These are phyloP conservation scores for Dallia pectoralis DNA, from an alignment of 2,797 vertebrate genomes.

Conservation along the genomic window DNA sequence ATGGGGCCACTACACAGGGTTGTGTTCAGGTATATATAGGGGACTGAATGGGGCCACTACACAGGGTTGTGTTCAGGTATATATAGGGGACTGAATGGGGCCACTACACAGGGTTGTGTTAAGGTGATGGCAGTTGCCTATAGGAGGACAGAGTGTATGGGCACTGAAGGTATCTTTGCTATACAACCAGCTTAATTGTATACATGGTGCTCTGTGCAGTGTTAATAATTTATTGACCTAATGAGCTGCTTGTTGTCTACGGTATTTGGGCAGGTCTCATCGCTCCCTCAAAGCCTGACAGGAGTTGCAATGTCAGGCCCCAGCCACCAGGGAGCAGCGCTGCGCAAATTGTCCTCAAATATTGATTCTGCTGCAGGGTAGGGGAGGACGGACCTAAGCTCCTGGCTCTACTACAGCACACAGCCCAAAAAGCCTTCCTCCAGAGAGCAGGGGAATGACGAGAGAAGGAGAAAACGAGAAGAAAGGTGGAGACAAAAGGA, in stretches of 20 bases:
- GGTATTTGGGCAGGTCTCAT: conserved; percentile 34
- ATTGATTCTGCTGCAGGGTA: conserved; percentile 67
- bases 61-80: neutral
- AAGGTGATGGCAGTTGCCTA: neutral
- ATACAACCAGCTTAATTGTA: conserved; percentile 35
- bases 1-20: too few relatives aligned
- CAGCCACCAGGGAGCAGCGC: conserved; percentile 60
- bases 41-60: too few relatives aligned
- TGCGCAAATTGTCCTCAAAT: conserved; percentile 69
- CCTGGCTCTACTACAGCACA: conserved; percentile 59
- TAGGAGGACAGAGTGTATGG: conserved; percentile 9
- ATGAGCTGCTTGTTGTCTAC: conserved; percentile 27
- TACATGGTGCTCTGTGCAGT: conserved; percentile 32
- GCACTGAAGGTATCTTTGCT: conserved; percentile 26
- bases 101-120: too few relatives aligned
- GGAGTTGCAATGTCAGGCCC: conserved; percentile 51
- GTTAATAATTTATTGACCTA: conserved; percentile 47
- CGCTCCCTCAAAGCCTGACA: conserved; percentile 19
- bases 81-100: too few relatives aligned
- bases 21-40: too few relatives aligned
- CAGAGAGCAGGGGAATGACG: conserved; percentile 3
- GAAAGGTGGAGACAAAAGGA: neutral
- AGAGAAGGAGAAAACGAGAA: neutral
- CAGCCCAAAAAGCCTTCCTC: conserved; percentile 57
- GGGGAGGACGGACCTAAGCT: conserved; percentile 49